A percentile compares a stretch with the other conserved stretches of the same genome.
phyloP scores from a whole-genome alignment of 2,888 invertebrate species.

The Globia sparganii region DNA sequence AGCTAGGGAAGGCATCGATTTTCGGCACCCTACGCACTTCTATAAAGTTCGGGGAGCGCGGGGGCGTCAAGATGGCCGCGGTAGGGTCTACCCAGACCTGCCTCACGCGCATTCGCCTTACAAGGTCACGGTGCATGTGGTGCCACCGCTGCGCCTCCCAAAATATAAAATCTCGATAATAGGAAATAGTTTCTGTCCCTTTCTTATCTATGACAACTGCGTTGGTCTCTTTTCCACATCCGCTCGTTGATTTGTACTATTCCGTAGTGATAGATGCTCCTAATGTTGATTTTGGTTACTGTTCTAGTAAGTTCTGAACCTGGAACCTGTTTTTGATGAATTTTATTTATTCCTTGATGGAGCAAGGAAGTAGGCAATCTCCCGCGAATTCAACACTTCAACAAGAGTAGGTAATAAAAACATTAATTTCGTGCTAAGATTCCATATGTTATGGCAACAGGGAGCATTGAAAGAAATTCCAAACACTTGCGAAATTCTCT shows the following conservation, averaged over 20 bases:
- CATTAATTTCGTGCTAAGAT: conserved; percentile 11
- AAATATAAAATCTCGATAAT: conserved; percentile 86
- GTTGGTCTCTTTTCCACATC: conserved; percentile 75
- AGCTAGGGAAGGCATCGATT: conserved; percentile 88
- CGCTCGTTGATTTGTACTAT: conserved; percentile 78
- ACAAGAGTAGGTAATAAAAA: conserved; percentile 3
- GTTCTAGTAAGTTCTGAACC: not conserved
- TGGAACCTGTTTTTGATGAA: not conserved
- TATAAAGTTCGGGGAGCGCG: conserved; percentile 72
- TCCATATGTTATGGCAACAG: conserved; percentile 5
- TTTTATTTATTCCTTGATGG: not conserved
- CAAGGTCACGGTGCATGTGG: conserved; percentile 87
- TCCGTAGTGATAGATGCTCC: conserved; percentile 76
- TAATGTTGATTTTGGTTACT: conserved; percentile 71
- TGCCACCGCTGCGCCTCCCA: conserved; percentile 81
- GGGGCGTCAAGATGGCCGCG: conserved; percentile 86
- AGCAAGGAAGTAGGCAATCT: not conserved
- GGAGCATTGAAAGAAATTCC: conserved; percentile 26
- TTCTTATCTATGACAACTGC: conserved; percentile 68
- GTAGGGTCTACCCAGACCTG: conserved; percentile 82
- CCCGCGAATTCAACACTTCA: not conserved
- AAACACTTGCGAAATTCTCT: conserved; percentile 49
- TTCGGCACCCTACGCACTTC: conserved; percentile 84
- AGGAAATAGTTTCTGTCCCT: conserved; percentile 75
- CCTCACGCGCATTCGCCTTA: conserved; percentile 84